Evolutionary conservation across 2,113 vertebrate species (phyloP), one percentile per base, ranked within the genome.

Genomic region (Colistium nudipinnis): DNA sequence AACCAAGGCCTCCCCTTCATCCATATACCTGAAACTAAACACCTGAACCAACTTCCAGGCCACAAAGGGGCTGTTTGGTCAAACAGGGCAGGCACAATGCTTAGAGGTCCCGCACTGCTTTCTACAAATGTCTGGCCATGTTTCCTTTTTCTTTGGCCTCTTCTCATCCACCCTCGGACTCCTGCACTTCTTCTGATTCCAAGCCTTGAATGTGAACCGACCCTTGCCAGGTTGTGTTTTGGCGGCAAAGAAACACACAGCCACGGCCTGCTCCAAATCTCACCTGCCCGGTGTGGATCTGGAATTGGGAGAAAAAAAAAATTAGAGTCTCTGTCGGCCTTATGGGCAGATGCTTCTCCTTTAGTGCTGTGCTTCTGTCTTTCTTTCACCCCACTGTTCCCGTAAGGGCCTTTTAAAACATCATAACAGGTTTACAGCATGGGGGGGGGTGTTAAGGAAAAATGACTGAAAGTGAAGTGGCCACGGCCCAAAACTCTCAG

Each of bases 341-440:
- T 60, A 62, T 31, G 76, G 75, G 60, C 74, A 81, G 75, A 53
- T 60, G 9, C 20, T 61, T 68, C 47, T 72, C 27, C 41, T 70
- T 64, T 17, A 14, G 53, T 82, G 44, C 62, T 30, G 65, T 55
- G 5, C 38, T 59, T 62, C 35, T 74, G 43, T 71, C 36, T 72
- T 43, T 80, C 19, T 62, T 35, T 53, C 36, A 45, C 43, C 28
- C 35, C 8, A 28, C 39, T 24, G 9, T 55, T 64, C 65, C 64
- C 27, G 0, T 63, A 28, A 41, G 75, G 70, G 54, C 47, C 72
- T 75, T 87, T 88, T 76, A 84, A 89, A 83, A 74, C 39, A 47
- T 78, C 64, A 48, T 75, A 88, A 87, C 78, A 83, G 81, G 79
- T 92, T 87, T 87, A 88, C 76, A 84, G 82, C 70, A 71, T 82